Base-by-base conservation (phyloP, 1,140 invertebrate genomes). In the Atopsyche davidsoni region DNA sequence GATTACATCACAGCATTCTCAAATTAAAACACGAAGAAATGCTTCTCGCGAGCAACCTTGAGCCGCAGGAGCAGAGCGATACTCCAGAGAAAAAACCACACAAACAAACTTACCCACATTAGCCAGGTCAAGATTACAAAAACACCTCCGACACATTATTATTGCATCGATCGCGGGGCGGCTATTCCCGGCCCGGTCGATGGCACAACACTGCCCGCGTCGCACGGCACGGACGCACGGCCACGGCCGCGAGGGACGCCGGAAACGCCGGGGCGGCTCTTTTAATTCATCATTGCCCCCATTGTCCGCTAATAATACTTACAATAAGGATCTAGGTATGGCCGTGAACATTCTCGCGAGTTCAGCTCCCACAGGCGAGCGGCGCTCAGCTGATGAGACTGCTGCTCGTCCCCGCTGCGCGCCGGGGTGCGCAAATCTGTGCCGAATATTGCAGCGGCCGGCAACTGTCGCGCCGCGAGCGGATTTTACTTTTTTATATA, bases 341-440 rank as follows among this genome's bases (percentile, higher is more conserved):
- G 41, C 46, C 22, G 46, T 48, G 46, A 48, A 48, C 46, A 48
- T 48, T 34, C 32, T 41, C 6, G 19, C n/a, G 46, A 40, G 18
- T 48, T 18, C 31, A 21, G 24, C 46, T 48, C 14, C 38, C 46
- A 31, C 21, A 48, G 41, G 38, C 46, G 46, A 48, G 24, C 46
- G 41, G 46, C 46, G 46, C 46, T 48, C 46, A 48, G 46, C 46
- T 48, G 46, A 48, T 48, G n/a, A n/a, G n/a, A n/a, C n/a, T 48
- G 41, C 46, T 48, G 46, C 19, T 18, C 18, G 17, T 48, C 16
- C 36, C 19, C 43, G 6, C 40, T 34, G 34, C 43, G 25, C 43
- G 43, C 43, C 28, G n/a, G n/a, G n/a, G n/a, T n/a, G n/a, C n/a
- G n/a, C n/a, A n/a, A n/a, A n/a, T n/a, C n/a, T n/a, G n/a, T n/a